Evolutionary conservation across 2,888 invertebrate species (phyloP).

Genomic region (Oxystoma pomonae): DNA sequence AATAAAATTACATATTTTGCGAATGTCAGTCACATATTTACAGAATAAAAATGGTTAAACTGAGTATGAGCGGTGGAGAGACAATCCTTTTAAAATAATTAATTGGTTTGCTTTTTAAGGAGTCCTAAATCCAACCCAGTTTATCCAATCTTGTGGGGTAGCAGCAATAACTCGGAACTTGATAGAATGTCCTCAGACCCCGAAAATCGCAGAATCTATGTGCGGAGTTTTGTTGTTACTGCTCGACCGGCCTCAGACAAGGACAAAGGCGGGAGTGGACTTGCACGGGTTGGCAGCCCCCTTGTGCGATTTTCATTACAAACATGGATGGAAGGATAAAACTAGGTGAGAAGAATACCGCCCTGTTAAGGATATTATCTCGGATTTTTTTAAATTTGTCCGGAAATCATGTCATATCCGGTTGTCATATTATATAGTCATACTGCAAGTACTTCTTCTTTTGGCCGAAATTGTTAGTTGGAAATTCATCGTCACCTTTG

Average conservation of each 20-base stretch:
- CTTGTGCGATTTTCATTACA: slow-evolving; percentile 86
- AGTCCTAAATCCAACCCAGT: slow-evolving; percentile 74
- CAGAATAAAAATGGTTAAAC: no score
- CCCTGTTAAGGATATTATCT: background rate
- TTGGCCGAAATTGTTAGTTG: no score
- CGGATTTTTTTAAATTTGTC: no score
- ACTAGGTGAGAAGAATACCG: slow-evolving; percentile 54
- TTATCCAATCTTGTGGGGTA: slow-evolving; percentile 80
- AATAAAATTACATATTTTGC: no score
- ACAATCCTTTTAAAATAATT: no score
- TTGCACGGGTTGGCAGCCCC: slow-evolving; percentile 87
- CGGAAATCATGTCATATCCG: no score
- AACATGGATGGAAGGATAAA: slow-evolving; percentile 66
- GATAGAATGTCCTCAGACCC: slow-evolving; percentile 74
- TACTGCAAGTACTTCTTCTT: no score
- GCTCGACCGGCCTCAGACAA: slow-evolving; percentile 77
- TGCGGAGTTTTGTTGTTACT: slow-evolving; percentile 83
- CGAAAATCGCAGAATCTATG: slow-evolving; percentile 85
- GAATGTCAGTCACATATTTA: no score
- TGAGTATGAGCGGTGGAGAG: no score
- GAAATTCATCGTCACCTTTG: no score
- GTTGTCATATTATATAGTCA: no score
- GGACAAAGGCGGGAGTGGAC: slow-evolving; percentile 71
- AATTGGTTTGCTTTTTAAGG: slow-evolving; percentile 48
- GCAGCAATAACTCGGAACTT: slow-evolving; percentile 77